These are phyloP conservation scores for Suncus etruscus DNA, from an alignment of 2,113 vertebrate genomes.

Conservation along the genomic window DNA sequence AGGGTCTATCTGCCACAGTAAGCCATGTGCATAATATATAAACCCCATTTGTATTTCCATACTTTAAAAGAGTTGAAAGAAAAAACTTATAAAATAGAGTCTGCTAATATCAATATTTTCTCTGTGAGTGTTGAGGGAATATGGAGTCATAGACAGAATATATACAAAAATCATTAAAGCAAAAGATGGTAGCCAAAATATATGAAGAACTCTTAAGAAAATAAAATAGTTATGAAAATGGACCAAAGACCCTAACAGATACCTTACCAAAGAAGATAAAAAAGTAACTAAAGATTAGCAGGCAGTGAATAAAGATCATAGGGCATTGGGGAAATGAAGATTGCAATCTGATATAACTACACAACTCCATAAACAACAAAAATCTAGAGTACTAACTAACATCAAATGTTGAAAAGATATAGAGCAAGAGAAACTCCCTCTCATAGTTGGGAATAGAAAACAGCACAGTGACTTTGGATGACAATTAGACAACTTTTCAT, in stretches of 20 bases:
- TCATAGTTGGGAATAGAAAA: background rate
- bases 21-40: background rate
- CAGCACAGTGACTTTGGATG: background rate
- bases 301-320: background rate
- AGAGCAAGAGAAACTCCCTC: background rate
- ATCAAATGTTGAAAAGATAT: background rate
- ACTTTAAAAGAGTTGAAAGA: background rate
- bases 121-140: background rate
- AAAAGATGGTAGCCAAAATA: background rate
- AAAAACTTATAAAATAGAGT: background rate
- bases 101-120: background rate
- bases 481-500: too few species aligned
- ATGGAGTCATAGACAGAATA: background rate
- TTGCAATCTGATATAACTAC: background rate
- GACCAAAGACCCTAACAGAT: background rate
- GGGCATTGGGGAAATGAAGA: background rate
- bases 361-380: background rate
- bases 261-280: background rate
- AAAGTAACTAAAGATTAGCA: background rate
- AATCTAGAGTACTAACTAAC: background rate
- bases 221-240: background rate
- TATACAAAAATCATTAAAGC: background rate
- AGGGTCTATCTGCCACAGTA: background rate
- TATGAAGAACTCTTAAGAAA: background rate
- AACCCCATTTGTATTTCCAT: background rate